Conservation (phyloP, 92 coral and sea anemone genomes). For the Zoanthus sansibaricus region DNA sequence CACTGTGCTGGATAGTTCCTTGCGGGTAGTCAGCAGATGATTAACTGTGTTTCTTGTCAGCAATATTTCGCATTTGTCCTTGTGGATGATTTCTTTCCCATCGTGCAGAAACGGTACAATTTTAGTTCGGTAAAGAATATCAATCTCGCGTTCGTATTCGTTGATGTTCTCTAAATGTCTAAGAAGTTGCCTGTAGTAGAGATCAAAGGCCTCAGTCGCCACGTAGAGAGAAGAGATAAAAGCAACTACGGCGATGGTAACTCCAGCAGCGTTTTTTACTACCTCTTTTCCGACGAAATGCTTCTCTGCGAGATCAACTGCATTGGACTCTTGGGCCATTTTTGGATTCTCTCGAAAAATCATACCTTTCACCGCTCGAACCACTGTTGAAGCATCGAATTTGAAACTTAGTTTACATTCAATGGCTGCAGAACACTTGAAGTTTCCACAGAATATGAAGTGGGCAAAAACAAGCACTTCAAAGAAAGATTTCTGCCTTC, state of each 20-base stretch:
- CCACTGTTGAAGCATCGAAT: not conserved
- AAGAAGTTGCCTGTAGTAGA: not conserved
- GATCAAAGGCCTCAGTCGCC: slow-evolving; percentile 1
- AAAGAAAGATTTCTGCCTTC: not conserved
- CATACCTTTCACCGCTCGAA: not conserved
- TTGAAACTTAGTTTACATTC: not conserved
- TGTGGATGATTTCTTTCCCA: not conserved
- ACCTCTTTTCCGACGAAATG: not conserved
- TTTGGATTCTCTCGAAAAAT: not conserved
- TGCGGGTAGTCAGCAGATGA: not conserved
- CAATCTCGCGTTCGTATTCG: slow-evolving; percentile 11
- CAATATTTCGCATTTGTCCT: not conserved
- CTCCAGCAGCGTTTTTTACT: not conserved
- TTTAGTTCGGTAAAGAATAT: slow-evolving; percentile 23
- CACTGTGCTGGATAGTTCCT: not conserved
- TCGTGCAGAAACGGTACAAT: not conserved
- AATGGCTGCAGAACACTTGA: not conserved
- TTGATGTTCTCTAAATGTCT: not conserved
- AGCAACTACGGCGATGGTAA: not conserved
- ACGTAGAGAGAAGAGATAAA: slow-evolving; percentile 12
- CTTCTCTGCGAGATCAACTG: not conserved
- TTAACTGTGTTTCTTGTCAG: not conserved
- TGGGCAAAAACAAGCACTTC: not conserved
- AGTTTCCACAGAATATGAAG: not conserved
- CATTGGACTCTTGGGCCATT: slow-evolving; percentile 10